Evolutionary conservation across 2,888 invertebrate genomes (phyloP).

Genomic region (Laothoe populi): DNA sequence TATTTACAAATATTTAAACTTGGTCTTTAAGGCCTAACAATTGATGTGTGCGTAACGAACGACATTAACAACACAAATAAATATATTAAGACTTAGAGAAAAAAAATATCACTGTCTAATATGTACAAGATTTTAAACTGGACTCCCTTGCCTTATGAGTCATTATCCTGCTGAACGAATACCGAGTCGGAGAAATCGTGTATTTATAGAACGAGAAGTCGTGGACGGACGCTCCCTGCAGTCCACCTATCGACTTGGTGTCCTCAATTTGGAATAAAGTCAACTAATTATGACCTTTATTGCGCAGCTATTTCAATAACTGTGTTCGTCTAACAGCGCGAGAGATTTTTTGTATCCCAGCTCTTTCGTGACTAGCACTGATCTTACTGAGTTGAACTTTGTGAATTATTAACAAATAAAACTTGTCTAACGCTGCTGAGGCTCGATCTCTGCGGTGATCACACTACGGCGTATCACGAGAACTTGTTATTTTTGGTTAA

Average conservation of each 20-base stretch:
- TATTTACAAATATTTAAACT: background rate
- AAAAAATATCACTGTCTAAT: slow-evolving; percentile 15
- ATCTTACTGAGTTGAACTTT: background rate
- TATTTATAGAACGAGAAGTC: slow-evolving; percentile 77
- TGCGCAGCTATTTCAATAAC: slow-evolving; percentile 21
- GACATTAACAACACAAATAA: background rate
- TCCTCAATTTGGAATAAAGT: slow-evolving; percentile 43
- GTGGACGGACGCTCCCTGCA: slow-evolving; percentile 55
- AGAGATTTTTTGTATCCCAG: background rate
- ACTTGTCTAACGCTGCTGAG: background rate
- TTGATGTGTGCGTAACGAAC: background rate
- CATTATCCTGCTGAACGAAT: slow-evolving; percentile 78
- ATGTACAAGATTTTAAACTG: slow-evolving; percentile 24
- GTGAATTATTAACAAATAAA: background rate
- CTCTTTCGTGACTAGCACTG: background rate
- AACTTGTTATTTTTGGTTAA: background rate
- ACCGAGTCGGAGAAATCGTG: slow-evolving; percentile 69
- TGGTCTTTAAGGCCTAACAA: background rate
- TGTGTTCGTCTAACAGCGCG: background rate
- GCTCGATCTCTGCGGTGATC: background rate
- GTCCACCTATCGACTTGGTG: slow-evolving; percentile 50
- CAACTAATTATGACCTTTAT: slow-evolving; percentile 34
- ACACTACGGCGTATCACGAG: background rate
- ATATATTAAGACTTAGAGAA: background rate
- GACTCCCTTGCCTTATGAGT: slow-evolving; percentile 57